Evolutionary conservation across 30 jellyfish, hydroid and myxozoan genomes (phyloP).

Genomic region (Turritopsis dohrnii): DNA sequence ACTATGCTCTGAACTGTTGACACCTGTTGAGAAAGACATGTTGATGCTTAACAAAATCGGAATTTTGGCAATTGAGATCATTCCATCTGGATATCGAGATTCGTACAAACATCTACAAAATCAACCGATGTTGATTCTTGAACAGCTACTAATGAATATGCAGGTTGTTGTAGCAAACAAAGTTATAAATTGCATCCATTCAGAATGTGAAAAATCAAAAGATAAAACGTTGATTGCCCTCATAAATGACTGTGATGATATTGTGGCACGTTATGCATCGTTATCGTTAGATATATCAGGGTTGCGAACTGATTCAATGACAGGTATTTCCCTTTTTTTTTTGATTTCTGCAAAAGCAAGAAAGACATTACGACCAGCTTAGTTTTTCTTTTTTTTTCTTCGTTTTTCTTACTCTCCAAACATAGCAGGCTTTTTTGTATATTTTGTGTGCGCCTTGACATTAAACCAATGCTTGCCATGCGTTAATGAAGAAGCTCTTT

Average conservation of each 20-base stretch:
- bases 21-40: constrained; percentile 12
- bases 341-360: too few species aligned
- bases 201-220: not conserved
- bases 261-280: constrained; percentile 60
- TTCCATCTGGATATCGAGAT: constrained; percentile 38
- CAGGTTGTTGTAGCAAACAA: constrained; percentile 56
- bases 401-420: too few species aligned
- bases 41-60: constrained; percentile 40
- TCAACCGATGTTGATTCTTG: constrained; percentile 56
- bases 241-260: constrained; percentile 43
- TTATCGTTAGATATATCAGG: constrained; percentile 51
- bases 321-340: constrained; percentile 13
- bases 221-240: constrained; percentile 34
- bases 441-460: too few species aligned
- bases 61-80: constrained; percentile 35
- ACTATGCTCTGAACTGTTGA: constrained; percentile 32
- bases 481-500: too few species aligned
- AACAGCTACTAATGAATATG: constrained; percentile 87
- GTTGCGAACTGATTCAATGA: constrained; percentile 12
- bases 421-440: too few species aligned
- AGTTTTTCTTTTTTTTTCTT: too few species aligned
- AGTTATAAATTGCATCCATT: constrained; percentile 36
- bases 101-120: constrained; percentile 48
- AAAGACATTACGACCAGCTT: too few species aligned
- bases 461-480: too few species aligned